These are phyloP conservation scores for Drosophila busckii DNA, from an alignment of 1,140 invertebrate genomes.

Conservation along the genomic window DNA sequence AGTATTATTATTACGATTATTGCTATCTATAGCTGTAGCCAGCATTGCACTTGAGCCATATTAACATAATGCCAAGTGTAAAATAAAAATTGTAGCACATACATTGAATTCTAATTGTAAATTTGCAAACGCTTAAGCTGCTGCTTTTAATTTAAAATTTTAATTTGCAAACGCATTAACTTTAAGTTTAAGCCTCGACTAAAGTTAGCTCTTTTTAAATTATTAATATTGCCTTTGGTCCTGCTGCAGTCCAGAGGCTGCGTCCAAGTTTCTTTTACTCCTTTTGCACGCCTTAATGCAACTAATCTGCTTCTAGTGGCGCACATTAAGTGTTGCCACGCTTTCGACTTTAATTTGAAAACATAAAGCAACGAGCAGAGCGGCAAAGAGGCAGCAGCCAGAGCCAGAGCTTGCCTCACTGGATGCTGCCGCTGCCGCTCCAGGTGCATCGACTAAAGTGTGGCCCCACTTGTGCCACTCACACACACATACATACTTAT, in stretches of 20 bases:
- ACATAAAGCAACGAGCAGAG: conserved; percentile 56
- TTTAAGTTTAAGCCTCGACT: conserved; percentile 13
- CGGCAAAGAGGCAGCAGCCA: not conserved
- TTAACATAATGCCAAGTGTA: conserved; percentile 69
- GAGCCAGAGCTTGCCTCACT: no score
- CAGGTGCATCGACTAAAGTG: conserved; percentile 39
- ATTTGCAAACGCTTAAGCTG: no score
- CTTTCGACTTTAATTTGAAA: conserved; percentile 76
- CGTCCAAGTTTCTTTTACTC: conserved; percentile 6
- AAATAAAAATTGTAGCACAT: no score
- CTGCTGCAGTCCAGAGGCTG: conserved; percentile 1
- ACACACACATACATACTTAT: conserved; percentile 3
- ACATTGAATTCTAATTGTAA: no score
- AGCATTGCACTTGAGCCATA: conserved; percentile 67
- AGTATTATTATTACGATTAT: conserved; percentile 68
- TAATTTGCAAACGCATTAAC: no score
- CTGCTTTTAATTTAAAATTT: no score
- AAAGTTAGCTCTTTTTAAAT: conserved; percentile 42
- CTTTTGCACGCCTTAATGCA: conserved; percentile 52
- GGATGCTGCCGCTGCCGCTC: not conserved
- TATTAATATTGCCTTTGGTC: conserved; percentile 47
- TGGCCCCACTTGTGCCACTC: conserved; percentile 39
- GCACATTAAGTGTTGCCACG: conserved; percentile 76
- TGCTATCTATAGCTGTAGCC: conserved; percentile 45
- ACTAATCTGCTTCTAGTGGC: conserved; percentile 76